Conservation (phyloP, 2,797 vertebrate genomes). For the Scolopax bukidnonensis region DNA sequence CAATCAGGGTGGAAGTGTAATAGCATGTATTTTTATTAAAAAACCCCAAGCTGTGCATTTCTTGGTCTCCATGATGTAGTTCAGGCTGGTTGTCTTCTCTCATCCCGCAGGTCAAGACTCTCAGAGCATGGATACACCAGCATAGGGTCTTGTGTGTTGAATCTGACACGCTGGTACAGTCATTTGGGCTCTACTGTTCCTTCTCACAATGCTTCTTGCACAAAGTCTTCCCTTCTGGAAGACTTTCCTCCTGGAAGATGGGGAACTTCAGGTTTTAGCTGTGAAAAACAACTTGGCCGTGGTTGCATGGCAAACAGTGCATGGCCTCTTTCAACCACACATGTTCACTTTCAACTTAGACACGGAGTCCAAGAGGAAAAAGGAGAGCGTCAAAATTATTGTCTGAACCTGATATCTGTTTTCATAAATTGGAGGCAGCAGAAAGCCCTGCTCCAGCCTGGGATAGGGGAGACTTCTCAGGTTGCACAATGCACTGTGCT, state of each 20-base stretch:
- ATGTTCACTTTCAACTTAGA: not conserved
- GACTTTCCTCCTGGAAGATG: not conserved
- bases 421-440: not conserved
- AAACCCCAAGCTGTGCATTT: not conserved
- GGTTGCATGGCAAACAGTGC: not conserved
- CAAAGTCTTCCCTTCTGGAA: not conserved
- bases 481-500: not conserved
- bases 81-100: not conserved
- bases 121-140: not conserved
- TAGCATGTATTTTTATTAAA: not conserved
- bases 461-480: slow-evolving; percentile 13
- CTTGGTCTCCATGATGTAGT: not conserved
- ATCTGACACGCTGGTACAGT: not conserved
- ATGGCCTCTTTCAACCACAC: not conserved
- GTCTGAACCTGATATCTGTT: not conserved
- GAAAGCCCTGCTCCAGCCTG: not conserved
- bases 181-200: not conserved
- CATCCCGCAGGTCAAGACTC: not conserved
- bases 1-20: not conserved
- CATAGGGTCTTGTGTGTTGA: too few relatives aligned
- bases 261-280: not conserved
- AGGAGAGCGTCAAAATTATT: not conserved
- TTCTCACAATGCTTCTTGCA: not conserved
- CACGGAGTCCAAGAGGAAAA: not conserved
- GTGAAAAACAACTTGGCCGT: not conserved